Base-by-base conservation (phyloP, 2,888 invertebrate genomes). In the Amaurobius ferox region DNA sequence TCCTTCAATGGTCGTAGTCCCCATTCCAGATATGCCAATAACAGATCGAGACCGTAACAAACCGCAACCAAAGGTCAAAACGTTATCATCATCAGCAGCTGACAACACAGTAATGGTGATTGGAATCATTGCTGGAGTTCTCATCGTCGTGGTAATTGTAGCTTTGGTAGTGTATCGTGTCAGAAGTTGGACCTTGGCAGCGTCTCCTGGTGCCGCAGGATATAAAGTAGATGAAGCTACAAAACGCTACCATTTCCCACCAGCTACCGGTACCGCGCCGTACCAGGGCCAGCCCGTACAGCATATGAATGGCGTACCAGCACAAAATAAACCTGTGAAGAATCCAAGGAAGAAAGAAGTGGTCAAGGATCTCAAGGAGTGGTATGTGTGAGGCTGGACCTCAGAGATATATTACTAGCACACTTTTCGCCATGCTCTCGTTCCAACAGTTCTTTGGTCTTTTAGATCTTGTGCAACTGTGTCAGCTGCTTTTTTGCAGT, bases 341-440 rank as follows among this genome's bases (percentile, higher is more conserved):
- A 79, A 88, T 62, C 89, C 90, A 62, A 90, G 90, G 73, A 90
- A 90, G 89, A 90, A 90, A 86, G 89, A 89, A 62, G 96, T 97
- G 91, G 96, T 97, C 91, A 97, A 97, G 93, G 97, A 97, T 66
- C 96, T 97, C 91, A 97, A 97, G 93, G 97, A 97, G 93, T 97
- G 97, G 97, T 97, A 97, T 92, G 97, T 97, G 71, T 83, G 80
- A 81, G 23, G 28, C 1, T 35, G 35, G 35, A 35, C 35, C 9
- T 9, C 9, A 9, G 26, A 48, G 28, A 70, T 26, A 16, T 1
- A 55, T 39, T 19, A 23, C 32, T 71, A 48, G 66, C 55, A 67
- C 79, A 26, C 64, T 26, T 16, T 3, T 23, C 55, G 55, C 55
- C 23, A 23, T 55, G 55, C 44, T 30, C 81, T 81, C 81, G 81